Base-by-base conservation (phyloP, 2,113 vertebrate genomes). In the Thomomys bottae region DNA sequence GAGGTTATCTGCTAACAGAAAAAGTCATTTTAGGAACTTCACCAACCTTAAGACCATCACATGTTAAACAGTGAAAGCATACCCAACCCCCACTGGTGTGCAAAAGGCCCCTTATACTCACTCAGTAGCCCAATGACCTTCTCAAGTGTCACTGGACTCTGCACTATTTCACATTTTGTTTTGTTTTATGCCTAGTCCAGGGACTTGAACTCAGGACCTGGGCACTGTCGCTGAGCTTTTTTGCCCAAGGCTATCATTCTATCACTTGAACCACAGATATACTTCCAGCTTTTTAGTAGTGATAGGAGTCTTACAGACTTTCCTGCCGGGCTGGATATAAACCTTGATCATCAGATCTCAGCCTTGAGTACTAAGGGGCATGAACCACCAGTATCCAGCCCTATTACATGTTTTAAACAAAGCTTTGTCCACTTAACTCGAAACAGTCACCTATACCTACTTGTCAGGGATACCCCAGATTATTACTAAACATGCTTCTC, bases 1-100 rank as follows among this genome's bases (percentile, higher is more conserved):
- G 95, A 99, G 97, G 98, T 99, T 98, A 97, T 99, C 99, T 99
- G 98, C 68, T 97, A 17, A 81, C 6, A 95, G 40, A 83, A 64
- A 92, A 66, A 73, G 0, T 92, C 40, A 86, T 70, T 92, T 89
- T 61, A 94, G 78, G 85, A 79, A 87, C 30, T 32, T 91, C 42
- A 79, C 54, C 59, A 49, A 88, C 0, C 4, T 45, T 71, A 72
- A 9, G 4, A 82, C 26, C 10, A 80, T 73, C 30, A 85, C 20
- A 67, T 12, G n/a, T 67, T 73, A 88, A 23, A 77, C 7, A 4
- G 66, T 49, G 7, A 83, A 92, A 73, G 57, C 5, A 67, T 28
- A 71, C 49, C 49, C 30, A 83, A 6, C 66, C 75, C 67, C 4
- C 23, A 79, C 9, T 49, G 57, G 36, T 2, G 78, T 11, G 12